Base-by-base conservation (phyloP, 2,797 vertebrate species). In the Phrynocephalus guinanensis region DNA sequence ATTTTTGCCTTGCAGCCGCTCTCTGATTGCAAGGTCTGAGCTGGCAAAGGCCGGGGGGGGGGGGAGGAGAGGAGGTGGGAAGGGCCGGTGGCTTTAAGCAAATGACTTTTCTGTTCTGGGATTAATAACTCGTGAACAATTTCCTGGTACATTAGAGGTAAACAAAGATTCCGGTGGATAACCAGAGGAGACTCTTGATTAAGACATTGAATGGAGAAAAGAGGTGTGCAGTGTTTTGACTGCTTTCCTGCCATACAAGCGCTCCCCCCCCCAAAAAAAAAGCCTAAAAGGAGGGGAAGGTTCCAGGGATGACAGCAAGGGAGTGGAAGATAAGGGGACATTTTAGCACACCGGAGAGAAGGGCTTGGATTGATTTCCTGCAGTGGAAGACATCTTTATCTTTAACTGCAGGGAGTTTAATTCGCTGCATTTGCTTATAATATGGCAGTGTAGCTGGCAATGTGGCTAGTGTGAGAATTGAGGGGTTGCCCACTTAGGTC, bases 91-190 rank as follows among this genome's bases (percentile, higher is more conserved):
- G 56, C 68, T 81, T 85, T 83, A 82, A 82, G 60, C n/a, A 91
- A 44, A 83, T 79, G 72, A 30, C 83, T 10, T 84, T 86, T 72
- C 16, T 68, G 0, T 77, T 10, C 24, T 83, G 28, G 44, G 48
- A 88, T 87, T 90, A 90, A 91, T 86, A 82, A 68, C 33, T 71
- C 38, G 50, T 82, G 56, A 18, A 52, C 78, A 83, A 90, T 20
- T 89, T 91, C 87, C 44, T 91, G 52, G 44, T 75, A 91, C 76
- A 84, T 88, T 85, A 63, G 85, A 52, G 2, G 33, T 90, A 90
- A 94, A 88, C 7, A 84, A 24, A 79, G 87, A 72, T 90, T 78
- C 85, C 80, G 73, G 60, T 77, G 88, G 71, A 84, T 84, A 81
- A 80, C 77, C 70, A 60, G 60, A 75, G 88, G 70, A 90, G 60